These are phyloP conservation scores for Eubucco bourcierii DNA, from an alignment of 2,113 vertebrate genomes.

Conservation along the genomic window DNA sequence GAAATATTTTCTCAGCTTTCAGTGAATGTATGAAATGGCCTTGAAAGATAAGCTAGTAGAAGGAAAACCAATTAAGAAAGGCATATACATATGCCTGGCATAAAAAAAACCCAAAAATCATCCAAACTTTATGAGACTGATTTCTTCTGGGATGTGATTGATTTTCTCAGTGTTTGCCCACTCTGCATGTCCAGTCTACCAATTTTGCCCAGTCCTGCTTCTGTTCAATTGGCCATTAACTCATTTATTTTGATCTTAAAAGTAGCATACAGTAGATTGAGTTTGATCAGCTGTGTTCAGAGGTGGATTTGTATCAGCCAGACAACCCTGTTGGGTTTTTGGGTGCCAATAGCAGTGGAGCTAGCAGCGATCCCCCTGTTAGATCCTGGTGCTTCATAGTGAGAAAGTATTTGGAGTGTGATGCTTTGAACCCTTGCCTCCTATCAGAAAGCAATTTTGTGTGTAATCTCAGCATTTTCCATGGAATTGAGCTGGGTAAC, in stretches of 20 bases:
- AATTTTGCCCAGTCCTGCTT: conserved; percentile 65
- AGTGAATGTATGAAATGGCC: not conserved
- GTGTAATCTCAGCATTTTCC: not conserved
- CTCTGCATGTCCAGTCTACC: not conserved
- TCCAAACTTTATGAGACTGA: not conserved
- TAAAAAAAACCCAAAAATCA: not conserved
- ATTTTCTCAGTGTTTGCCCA: not conserved
- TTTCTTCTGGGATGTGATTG: not conserved
- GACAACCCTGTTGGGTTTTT: not conserved
- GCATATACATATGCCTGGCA: not conserved
- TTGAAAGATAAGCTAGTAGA: not conserved
- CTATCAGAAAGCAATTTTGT: not conserved
- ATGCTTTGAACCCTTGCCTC: not conserved
- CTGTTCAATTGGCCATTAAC: conserved; percentile 52
- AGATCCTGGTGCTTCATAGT: not conserved
- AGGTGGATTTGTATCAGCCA: not conserved
- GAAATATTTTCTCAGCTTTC: not conserved
- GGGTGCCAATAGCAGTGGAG: not conserved
- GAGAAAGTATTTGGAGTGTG: not conserved
- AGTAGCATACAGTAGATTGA: conserved; percentile 6
- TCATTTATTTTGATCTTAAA: conserved; percentile 65
- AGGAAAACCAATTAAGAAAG: not conserved
- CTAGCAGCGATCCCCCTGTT: not conserved
- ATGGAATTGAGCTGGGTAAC: not conserved
- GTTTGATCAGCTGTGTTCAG: not conserved